Evolutionary conservation across 2,797 vertebrate species (phyloP).

Genomic region (Numenius phaeopus): DNA sequence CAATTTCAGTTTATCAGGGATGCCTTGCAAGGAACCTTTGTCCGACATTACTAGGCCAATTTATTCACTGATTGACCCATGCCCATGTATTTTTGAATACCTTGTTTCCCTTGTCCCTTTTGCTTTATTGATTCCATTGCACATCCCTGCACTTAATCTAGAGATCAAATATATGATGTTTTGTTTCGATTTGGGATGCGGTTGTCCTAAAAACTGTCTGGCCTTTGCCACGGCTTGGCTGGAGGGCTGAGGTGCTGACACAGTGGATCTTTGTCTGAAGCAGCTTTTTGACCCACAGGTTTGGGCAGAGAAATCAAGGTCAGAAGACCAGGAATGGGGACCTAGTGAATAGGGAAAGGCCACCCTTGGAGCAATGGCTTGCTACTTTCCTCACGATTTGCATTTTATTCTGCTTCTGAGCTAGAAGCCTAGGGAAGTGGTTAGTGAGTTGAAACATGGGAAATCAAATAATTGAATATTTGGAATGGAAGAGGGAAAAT

Average conservation of each 20-base stretch:
- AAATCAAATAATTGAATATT: neutral
- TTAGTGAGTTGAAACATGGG: neutral
- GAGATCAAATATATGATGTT: neutral
- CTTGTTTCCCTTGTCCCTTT: neutral
- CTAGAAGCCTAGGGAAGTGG: neutral
- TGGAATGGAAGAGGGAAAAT: neutral
- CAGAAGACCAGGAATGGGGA: neutral
- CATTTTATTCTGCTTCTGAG: neutral
- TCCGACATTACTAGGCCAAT: neutral
- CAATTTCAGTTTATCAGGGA: neutral
- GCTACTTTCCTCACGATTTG: neutral
- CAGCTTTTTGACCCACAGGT: neutral
- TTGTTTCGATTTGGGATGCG: neutral
- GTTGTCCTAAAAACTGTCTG: neutral
- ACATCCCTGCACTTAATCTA: neutral
- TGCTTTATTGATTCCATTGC: neutral
- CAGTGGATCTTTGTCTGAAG: neutral
- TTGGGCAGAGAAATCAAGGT: neutral
- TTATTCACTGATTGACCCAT: neutral
- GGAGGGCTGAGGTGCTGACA: neutral
- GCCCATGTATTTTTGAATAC: neutral
- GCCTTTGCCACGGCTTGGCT: neutral
- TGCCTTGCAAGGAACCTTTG: neutral
- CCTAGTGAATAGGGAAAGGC: neutral
- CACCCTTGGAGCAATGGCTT: neutral